Base-by-base conservation (phyloP, 2,113 vertebrate species). In the Machaerirhynchus nigripectus region DNA sequence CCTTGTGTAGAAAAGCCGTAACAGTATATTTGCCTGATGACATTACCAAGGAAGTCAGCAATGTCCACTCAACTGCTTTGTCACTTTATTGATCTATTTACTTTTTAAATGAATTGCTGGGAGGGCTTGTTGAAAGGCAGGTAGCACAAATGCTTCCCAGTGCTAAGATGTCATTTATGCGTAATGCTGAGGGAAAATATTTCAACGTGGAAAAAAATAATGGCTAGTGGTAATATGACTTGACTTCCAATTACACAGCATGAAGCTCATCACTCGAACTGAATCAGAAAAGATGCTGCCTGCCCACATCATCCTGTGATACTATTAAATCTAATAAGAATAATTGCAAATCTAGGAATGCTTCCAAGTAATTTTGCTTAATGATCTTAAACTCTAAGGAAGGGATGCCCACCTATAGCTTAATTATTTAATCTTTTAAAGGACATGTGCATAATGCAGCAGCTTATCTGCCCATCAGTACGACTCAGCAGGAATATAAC, bases 361-460 rank as follows among this genome's bases (percentile, higher is more conserved):
- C 61, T 80, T 93, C 85, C 52, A 73, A 96, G 56, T 77, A 91
- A 83, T 95, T 96, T 79, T 80, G 44, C 55, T 92, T 90, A 94
- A 78, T 96, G 93, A 96, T 74, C 84, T 97, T 97, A 97, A 81
- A 81, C 60, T 87, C 64, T 79, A 16, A 86, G 74, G 83, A 87
- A 96, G 56, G 60, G 76, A 92, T 79, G 65, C 93, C 83, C 80
- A 93, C 60, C 80, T 89, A 87, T 94, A 87, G 69, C 87, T 92
- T 96, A 94, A 94, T 92, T 96, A 87, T 78, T 96, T 92, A 53
- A 87, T 87, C 88, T 82, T 42, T 68, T 78, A 81, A 81, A 90
- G 69, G 65, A 74, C 56, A 78, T 28, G 56, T 88, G 47, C 65
- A 86, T 63, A 92, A 93, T 39, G 56, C 33, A 78, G 63, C 27